Base-by-base conservation (phyloP, 1,140 invertebrate genomes). In the Pogonomyrmex barbatus region DNA sequence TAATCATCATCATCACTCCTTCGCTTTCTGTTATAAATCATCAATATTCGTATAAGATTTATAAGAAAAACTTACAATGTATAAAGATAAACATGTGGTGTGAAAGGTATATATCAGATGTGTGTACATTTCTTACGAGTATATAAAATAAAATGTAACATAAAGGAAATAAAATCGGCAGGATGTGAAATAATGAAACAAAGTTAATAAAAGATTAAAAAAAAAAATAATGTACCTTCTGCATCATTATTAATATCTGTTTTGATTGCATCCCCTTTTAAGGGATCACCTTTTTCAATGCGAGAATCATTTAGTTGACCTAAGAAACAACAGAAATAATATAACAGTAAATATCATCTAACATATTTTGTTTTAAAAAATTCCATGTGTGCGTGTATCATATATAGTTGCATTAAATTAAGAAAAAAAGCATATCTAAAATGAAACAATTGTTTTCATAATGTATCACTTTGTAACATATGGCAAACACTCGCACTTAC, bases 261-360 rank as follows among this genome's bases (percentile, higher is more conserved):
- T 93, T 94, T 94, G 85, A 89, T 77, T 91, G 90, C 52, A 89
- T 94, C 91, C 93, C 93, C 92, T 92, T 94, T 94, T 63, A 92
- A 91, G 90, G 87, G 86, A 86, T 93, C 92, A 75, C 91, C 91
- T 93, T 94, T 94, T 89, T 94, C 93, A 91, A 93, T 90, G 75
- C 91, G 93, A 91, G 89, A 93, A 91, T 94, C 93, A 88, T 93
- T 94, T 90, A 94, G 93, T 91, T 94, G 94, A 94, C 94, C 94
- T 94, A 93, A 91, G 90, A 88, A 93, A 94, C 83, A 93, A 94
- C 85, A 91, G 45, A 94, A 92, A 92, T 86, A 88, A 93, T 88
- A 91, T 67, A 79, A 87, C 62, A 84, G 56, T 75, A 63, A 79
- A 85, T 85, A 60, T 65, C 24, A 71, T 47, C 17, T 4, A 36